Evolutionary conservation across 2,113 vertebrate species (phyloP).

Genomic region (Grallaria varia): DNA sequence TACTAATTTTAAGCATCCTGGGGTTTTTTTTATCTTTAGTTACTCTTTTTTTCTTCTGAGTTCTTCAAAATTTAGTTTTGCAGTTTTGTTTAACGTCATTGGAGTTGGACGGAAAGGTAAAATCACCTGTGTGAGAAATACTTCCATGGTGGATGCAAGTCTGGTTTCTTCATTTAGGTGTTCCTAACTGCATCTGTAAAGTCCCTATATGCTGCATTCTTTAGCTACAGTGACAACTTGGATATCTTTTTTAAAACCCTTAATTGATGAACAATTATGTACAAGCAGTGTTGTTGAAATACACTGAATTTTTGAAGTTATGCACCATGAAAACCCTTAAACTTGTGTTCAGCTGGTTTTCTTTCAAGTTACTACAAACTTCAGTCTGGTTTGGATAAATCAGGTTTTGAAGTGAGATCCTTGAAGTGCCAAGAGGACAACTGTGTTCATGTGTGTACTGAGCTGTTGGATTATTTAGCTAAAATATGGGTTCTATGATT

Average conservation of each 20-base stretch:
- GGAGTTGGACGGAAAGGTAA: conserved; percentile 17
- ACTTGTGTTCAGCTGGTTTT: conserved; percentile 2
- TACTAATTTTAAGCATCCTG: not conserved
- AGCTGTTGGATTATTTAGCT: conserved; percentile 22
- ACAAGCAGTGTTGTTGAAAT: conserved; percentile 28
- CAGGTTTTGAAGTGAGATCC: conserved; percentile 52
- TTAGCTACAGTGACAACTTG: conserved; percentile 27
- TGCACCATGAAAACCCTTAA: not conserved
- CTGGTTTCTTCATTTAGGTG: conserved; percentile 17
- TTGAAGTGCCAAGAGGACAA: conserved; percentile 58
- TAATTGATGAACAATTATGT: not conserved
- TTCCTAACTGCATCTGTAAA: conserved; percentile 29
- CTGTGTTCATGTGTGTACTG: not conserved
- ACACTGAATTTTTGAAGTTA: not conserved
- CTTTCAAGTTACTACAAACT: conserved; percentile 26
- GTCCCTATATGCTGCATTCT: conserved; percentile 64
- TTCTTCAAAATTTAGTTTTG: conserved; percentile 36
- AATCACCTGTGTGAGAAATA: not conserved
- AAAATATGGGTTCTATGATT: not conserved
- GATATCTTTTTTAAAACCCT: conserved; percentile 7
- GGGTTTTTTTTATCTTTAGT: not conserved
- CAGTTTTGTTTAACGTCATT: conserved; percentile 46
- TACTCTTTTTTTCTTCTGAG: conserved; percentile 33
- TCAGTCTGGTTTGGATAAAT: conserved; percentile 54
- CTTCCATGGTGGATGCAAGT: conserved; percentile 26